Evolutionary conservation across 2,113 vertebrate species (phyloP).

Genomic region (Daphoenositta chrysoptera): DNA sequence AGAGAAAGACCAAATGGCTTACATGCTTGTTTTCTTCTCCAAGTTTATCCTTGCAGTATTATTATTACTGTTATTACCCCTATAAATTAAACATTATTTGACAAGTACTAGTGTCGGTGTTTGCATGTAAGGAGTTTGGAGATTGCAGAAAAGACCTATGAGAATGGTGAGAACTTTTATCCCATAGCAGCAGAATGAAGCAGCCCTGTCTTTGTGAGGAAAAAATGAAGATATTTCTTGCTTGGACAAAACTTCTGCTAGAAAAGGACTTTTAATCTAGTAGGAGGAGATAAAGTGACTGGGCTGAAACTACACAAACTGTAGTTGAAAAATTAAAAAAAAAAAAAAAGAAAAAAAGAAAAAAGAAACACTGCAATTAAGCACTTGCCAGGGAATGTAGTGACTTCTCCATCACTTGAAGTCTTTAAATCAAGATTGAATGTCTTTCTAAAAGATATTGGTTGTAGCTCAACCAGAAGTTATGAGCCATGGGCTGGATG

Average conservation of each 20-base stretch:
- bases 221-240: not conserved
- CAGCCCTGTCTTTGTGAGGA: not conserved
- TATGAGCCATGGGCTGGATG: conserved; percentile 32
- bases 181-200: not conserved
- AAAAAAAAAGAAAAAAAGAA: rapidly evolving
- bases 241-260: not conserved
- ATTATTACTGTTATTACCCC: not conserved
- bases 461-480: conserved; percentile 31
- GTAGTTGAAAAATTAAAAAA: not conserved
- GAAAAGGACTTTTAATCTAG: not conserved
- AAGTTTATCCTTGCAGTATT: not conserved
- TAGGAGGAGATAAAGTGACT: not conserved
- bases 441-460: not conserved
- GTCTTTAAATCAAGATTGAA: conserved; percentile 47
- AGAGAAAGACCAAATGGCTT: not conserved
- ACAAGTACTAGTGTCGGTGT: not conserved
- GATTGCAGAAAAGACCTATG: not conserved
- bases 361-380: not conserved
- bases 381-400: not conserved
- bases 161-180: not conserved
- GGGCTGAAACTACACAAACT: not conserved
- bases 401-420: conserved; percentile 16
- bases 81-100: not conserved
- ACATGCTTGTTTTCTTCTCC: not conserved
- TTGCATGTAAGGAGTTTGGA: not conserved